These are phyloP conservation scores for Vulpes vulpes DNA, from an alignment of 2,113 vertebrate species.

Conservation along the genomic window DNA sequence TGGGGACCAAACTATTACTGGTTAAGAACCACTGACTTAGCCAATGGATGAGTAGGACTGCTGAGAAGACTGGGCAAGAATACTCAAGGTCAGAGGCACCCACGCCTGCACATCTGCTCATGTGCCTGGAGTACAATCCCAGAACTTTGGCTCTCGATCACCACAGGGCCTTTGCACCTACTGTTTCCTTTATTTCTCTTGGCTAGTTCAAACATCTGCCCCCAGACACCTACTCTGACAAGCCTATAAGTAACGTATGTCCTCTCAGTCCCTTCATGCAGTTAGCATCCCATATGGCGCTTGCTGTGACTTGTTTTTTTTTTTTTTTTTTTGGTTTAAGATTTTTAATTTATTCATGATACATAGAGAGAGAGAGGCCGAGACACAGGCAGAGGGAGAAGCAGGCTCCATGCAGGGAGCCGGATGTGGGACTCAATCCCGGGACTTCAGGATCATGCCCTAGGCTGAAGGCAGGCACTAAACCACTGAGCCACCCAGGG, in stretches of 20 bases:
- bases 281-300: background rate
- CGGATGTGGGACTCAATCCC: too few relatives aligned
- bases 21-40: background rate
- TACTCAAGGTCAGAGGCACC: background rate
- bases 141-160: background rate
- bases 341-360: too few relatives aligned
- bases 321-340: too few relatives aligned
- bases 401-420: too few relatives aligned
- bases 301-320: too few relatives aligned
- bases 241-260: too few relatives aligned
- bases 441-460: too few relatives aligned
- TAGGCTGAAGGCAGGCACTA: too few relatives aligned
- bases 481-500: too few relatives aligned
- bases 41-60: background rate
- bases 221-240: background rate
- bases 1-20: background rate
- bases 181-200: background rate
- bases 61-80: background rate
- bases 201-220: background rate
- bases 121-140: fast-evolving
- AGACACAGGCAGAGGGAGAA: too few relatives aligned
- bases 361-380: too few relatives aligned
- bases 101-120: background rate
- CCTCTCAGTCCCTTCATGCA: background rate
- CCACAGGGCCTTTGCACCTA: background rate